Evolutionary conservation across 2,113 vertebrate species (phyloP).

Genomic region (Pluvianellus socialis): DNA sequence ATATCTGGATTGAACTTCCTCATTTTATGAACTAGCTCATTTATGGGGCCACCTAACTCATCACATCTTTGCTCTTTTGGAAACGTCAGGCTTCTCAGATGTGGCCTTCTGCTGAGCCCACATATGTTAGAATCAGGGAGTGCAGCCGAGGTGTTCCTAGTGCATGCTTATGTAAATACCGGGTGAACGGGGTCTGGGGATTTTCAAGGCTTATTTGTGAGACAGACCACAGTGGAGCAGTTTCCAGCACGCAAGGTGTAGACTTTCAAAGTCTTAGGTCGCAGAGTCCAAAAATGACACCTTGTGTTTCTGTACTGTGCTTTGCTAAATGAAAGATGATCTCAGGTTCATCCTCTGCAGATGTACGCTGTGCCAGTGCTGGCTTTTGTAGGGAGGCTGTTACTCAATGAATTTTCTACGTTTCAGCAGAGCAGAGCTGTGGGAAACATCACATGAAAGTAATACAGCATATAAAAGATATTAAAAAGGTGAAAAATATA

Average conservation of each 20-base stretch:
- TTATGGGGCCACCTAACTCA: background rate
- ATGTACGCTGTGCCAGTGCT: background rate
- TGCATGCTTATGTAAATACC: background rate
- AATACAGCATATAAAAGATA: slow-evolving; percentile 45
- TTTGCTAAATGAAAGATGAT: slow-evolving; percentile 22
- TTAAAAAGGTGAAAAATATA: slow-evolving; percentile 59
- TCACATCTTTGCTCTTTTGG: background rate
- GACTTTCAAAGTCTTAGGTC: slow-evolving; percentile 1
- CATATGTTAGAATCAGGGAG: background rate
- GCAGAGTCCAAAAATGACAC: slow-evolving; percentile 11
- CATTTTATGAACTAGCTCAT: background rate
- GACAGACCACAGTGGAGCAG: background rate
- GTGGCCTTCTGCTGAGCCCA: background rate
- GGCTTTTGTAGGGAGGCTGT: slow-evolving; percentile 10
- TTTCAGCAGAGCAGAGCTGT: slow-evolving; percentile 45
- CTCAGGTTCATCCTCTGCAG: slow-evolving; percentile 18
- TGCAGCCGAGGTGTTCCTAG: background rate
- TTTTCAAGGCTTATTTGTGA: slow-evolving; percentile 25
- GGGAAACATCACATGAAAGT: slow-evolving; percentile 55
- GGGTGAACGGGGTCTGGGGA: background rate
- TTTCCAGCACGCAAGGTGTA: slow-evolving; percentile 27
- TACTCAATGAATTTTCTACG: slow-evolving; percentile 31
- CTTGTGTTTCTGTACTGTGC: background rate
- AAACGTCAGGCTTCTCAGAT: background rate
- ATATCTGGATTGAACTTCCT: background rate